These are phyloP conservation scores for Megaleporinus macrocephalus DNA, from an alignment of 2,113 vertebrate species.

Conservation along the genomic window DNA sequence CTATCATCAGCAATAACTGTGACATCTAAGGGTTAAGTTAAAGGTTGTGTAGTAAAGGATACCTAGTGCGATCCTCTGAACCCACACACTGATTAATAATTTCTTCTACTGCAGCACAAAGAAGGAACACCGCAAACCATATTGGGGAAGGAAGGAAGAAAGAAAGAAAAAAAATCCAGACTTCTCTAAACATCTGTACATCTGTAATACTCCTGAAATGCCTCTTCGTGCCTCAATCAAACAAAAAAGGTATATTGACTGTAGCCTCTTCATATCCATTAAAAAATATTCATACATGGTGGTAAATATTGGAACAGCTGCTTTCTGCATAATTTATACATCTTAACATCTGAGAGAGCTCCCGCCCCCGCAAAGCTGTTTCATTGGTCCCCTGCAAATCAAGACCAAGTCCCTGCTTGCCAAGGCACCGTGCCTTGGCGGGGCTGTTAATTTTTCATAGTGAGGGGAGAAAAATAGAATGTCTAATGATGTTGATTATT, in stretches of 20 bases:
- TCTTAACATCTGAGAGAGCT: slow-evolving; percentile 72
- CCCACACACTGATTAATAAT: slow-evolving; percentile 14
- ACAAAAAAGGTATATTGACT: slow-evolving; percentile 28
- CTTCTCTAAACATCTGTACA: background rate
- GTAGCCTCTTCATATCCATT: slow-evolving; percentile 42
- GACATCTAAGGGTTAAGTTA: background rate
- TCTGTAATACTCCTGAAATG: slow-evolving; percentile 4
- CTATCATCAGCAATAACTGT: too few species aligned
- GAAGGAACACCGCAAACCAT: background rate
- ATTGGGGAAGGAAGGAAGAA: background rate
- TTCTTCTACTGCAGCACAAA: background rate
- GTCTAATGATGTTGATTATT: slow-evolving; percentile 67
- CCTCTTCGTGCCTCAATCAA: background rate
- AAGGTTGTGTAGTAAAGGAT: background rate
- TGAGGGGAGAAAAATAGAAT: slow-evolving; percentile 59
- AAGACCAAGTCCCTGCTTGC: slow-evolving; percentile 56
- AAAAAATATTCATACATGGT: slow-evolving; percentile 60
- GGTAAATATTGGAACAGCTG: slow-evolving; percentile 73
- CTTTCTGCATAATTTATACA: slow-evolving; percentile 74
- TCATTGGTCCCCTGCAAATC: slow-evolving; percentile 63
- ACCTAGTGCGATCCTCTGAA: background rate
- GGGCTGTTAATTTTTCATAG: slow-evolving; percentile 69
- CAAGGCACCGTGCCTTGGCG: slow-evolving; percentile 54
- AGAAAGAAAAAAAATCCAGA: background rate
- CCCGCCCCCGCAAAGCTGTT: slow-evolving; percentile 58